phyloP scores from a whole-genome alignment of 2,113 vertebrate species.

The Raja brachyura region DNA sequence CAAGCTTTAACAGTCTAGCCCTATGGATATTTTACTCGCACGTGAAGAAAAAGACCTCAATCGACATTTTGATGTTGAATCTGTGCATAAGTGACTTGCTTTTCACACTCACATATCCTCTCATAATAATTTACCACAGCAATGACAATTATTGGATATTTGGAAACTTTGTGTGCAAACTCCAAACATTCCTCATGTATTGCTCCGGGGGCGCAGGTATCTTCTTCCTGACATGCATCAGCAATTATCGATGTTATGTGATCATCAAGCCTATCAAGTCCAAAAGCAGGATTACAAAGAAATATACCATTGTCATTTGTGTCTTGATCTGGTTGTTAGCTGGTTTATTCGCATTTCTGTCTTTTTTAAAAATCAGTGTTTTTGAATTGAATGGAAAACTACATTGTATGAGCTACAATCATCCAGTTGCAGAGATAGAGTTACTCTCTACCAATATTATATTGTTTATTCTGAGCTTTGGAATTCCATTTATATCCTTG shows the following conservation, averaged over 20 bases:
- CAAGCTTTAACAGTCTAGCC: not conserved
- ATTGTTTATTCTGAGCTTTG: not conserved
- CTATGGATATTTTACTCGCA: conserved; percentile 7
- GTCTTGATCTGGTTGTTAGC: conserved; percentile 8
- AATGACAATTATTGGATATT: conserved; percentile 13
- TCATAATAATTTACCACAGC: not conserved
- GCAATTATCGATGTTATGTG: not conserved
- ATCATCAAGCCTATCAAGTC: not conserved
- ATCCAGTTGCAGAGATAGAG: not conserved
- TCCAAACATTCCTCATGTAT: conserved; percentile 6
- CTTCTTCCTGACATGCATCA: not conserved
- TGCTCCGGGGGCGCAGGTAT: not conserved
- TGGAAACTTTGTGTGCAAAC: conserved; percentile 27
- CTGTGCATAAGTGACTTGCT: not conserved
- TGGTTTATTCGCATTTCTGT: not conserved
- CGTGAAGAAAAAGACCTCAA: conserved; percentile 1
- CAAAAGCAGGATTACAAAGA: not conserved
- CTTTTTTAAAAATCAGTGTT: not conserved
- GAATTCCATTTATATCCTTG: not conserved
- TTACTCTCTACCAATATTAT: not conserved
- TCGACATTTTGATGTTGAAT: conserved; percentile 1
- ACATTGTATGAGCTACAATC: not conserved
- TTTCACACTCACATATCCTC: not conserved
- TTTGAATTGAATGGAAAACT: conserved; percentile 10
- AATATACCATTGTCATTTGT: not conserved